Evolutionary conservation across 1,140 invertebrate species (phyloP).

Genomic region (Lucilia cuprina): DNA sequence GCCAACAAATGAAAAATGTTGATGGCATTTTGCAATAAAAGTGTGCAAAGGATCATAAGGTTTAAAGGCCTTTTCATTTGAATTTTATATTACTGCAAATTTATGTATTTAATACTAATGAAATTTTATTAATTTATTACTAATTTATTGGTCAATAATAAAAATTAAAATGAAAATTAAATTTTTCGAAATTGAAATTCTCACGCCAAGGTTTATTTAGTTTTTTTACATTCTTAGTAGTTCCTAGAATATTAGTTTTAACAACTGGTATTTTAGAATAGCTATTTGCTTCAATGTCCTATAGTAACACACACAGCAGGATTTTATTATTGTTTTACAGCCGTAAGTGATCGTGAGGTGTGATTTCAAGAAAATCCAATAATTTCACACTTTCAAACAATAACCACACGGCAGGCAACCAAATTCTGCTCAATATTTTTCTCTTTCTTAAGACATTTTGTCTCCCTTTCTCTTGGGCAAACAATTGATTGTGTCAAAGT

Average conservation of each 20-base stretch:
- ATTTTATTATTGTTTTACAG: not conserved
- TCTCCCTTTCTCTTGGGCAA: not conserved
- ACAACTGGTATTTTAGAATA: not conserved
- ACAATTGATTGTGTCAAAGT: conserved; percentile 2
- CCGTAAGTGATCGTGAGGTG: conserved; percentile 1
- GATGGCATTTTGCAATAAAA: not conserved
- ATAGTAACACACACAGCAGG: not conserved
- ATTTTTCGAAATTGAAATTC: not conserved
- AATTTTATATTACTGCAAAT: not conserved
- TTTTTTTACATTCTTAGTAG: not conserved
- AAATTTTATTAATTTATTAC: not conserved
- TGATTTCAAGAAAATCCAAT: conserved; percentile 31
- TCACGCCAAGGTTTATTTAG: not conserved
- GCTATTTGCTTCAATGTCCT: not conserved
- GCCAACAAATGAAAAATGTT: not conserved
- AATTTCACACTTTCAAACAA: conserved; percentile 41
- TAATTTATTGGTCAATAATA: not conserved
- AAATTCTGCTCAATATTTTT: not conserved
- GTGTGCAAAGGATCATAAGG: not conserved
- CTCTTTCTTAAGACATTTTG: not conserved
- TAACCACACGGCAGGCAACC: conserved; percentile 8
- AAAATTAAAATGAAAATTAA: not conserved
- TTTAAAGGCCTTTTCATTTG: not conserved
- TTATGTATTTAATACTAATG: no score
- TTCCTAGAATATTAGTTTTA: not conserved